Evolutionary conservation across 2,888 invertebrate species (phyloP).

Genomic region (Chirona hameri): DNA sequence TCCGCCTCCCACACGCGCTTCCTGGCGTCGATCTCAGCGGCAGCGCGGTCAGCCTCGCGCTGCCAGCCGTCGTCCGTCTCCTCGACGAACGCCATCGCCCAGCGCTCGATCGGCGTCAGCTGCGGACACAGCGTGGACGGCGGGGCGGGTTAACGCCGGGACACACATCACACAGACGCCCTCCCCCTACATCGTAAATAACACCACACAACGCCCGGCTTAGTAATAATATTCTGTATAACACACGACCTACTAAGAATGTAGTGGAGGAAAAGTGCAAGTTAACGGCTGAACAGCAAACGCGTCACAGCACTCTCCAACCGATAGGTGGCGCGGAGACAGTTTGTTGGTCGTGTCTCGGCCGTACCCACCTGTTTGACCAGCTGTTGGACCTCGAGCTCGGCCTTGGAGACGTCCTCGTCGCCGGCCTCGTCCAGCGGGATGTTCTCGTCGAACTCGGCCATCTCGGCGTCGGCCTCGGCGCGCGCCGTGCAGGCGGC

Average conservation of each 20-base stretch:
- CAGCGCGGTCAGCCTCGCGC: conserved; percentile 79
- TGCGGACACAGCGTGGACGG: conserved; percentile 48
- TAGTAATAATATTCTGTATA: too few relatives aligned
- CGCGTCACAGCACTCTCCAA: too few relatives aligned
- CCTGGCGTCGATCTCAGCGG: conserved; percentile 77
- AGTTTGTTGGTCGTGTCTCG: too few relatives aligned
- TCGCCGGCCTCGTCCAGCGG: conserved; percentile 68
- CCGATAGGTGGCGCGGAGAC: too few relatives aligned
- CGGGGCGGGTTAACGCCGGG: conserved; percentile 35
- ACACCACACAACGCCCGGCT: too few relatives aligned
- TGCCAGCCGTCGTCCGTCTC: conserved; percentile 70
- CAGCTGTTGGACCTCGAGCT: conserved; percentile 65
- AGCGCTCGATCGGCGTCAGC: conserved; percentile 90
- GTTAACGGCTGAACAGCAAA: too few relatives aligned
- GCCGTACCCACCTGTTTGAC: conserved; percentile 58
- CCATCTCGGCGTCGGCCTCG: conserved; percentile 82
- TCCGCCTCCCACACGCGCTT: conserved; percentile 86
- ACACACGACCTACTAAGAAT: too few relatives aligned
- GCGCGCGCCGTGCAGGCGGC: conserved; percentile 85
- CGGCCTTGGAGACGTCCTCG: conserved; percentile 57
- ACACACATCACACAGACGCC: too few relatives aligned
- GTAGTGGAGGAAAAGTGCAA: too few relatives aligned
- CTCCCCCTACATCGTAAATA: too few relatives aligned
- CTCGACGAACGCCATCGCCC: conserved; percentile 91
- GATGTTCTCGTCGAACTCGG: conserved; percentile 93